These are phyloP conservation scores for Hippocampus barbouri DNA, from an alignment of 2,113 vertebrate species.

Conservation along the genomic window DNA sequence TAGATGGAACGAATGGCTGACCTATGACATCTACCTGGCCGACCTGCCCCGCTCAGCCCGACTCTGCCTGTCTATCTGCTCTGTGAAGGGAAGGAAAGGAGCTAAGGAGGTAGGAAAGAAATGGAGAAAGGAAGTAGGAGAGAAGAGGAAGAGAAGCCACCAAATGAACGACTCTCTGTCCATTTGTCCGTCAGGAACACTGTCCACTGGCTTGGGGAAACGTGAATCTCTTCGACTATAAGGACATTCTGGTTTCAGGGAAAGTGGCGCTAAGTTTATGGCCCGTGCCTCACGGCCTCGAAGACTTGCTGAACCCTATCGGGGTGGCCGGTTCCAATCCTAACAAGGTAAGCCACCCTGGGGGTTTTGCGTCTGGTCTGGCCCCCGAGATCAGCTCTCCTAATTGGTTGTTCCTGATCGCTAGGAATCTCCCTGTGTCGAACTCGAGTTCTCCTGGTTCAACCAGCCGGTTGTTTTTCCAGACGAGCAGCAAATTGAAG, in stretches of 20 bases:
- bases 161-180: neutral
- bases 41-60: constrained; percentile 56
- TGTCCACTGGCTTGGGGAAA: constrained; percentile 96
- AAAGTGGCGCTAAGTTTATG: constrained; percentile 95
- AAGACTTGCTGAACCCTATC: constrained; percentile 69
- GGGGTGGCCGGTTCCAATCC: constrained; percentile 51
- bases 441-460: constrained; percentile 76
- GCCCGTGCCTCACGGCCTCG: constrained; percentile 70
- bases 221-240: constrained; percentile 94
- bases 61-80: constrained; percentile 59
- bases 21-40: constrained; percentile 55
- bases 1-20: constrained; percentile 60
- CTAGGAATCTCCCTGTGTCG: constrained; percentile 75
- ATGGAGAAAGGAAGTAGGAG: neutral
- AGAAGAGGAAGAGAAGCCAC: neutral
- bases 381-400: neutral
- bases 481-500: constrained; percentile 73
- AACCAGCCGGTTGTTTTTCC: constrained; percentile 70
- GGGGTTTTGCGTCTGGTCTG: neutral
- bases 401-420: neutral
- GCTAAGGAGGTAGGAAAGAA: constrained; percentile 54
- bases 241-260: constrained; percentile 87
- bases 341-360: constrained; percentile 36
- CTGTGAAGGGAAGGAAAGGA: constrained; percentile 62
- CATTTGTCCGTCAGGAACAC: constrained; percentile 78